phyloP scores from a whole-genome alignment of 2,113 vertebrate genomes.

The Mirza zaza region DNA sequence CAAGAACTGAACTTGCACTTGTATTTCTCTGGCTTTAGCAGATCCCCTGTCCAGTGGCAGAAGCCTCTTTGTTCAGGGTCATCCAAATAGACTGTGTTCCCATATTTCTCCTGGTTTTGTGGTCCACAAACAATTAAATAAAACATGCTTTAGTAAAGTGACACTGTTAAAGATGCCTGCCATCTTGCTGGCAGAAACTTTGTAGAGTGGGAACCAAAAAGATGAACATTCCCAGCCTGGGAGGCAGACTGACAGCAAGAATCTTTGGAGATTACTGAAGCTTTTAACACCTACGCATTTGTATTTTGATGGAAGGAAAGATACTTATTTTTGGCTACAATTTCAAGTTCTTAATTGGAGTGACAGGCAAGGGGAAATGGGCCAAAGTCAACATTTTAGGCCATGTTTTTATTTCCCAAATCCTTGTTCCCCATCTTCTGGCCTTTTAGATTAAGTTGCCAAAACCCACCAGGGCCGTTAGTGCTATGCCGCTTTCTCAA shows the following conservation, averaged over 20 bases:
- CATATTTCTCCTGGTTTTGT: not conserved
- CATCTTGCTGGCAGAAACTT: not conserved
- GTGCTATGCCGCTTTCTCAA: not conserved
- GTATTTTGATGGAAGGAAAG: conserved; percentile 52
- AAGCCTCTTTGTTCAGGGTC: not conserved
- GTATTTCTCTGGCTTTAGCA: not conserved
- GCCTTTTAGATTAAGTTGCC: conserved; percentile 46
- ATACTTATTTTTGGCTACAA: conserved; percentile 57
- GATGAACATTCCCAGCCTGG: not conserved
- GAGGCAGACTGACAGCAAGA: not conserved
- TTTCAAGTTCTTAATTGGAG: conserved; percentile 54
- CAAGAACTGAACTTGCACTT: not conserved
- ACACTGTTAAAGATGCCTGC: not conserved
- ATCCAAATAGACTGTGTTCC: not conserved
- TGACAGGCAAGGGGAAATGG: conserved; percentile 50
- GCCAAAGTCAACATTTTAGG: conserved; percentile 66
- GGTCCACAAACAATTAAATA: not conserved
- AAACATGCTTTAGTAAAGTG: not conserved
- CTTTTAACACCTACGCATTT: conserved; percentile 53
- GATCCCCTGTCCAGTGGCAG: not conserved
- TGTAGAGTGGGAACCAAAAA: not conserved
- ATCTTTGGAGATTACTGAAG: not conserved
- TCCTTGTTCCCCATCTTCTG: conserved; percentile 52
- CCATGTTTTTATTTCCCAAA: conserved; percentile 43
- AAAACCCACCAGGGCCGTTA: not conserved